Conservation (phyloP, 2,113 vertebrate genomes). For the Spea multiplicata region DNA sequence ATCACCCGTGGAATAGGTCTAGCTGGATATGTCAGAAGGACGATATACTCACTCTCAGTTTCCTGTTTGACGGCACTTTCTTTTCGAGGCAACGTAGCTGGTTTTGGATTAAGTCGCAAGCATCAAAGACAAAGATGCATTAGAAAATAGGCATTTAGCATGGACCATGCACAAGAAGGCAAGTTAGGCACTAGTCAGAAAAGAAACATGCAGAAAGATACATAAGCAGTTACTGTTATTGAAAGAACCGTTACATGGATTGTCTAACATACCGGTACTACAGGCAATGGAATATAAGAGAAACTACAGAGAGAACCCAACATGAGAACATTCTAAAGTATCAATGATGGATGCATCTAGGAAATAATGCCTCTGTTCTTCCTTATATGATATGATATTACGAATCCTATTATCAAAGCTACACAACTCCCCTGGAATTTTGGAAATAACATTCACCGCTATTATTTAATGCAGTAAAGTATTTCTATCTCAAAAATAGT, state of each 20-base stretch:
- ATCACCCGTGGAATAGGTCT: neutral
- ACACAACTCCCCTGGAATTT: no score
- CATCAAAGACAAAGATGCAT: constrained; percentile 99
- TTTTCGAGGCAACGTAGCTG: constrained; percentile 99
- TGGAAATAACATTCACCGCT: no score
- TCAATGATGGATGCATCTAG: constrained; percentile 14
- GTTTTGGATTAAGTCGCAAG: constrained; percentile 95
- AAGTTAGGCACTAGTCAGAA: constrained; percentile 86
- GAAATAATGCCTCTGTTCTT: neutral
- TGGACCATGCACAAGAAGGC: constrained; percentile 81
- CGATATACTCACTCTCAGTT: constrained; percentile 92
- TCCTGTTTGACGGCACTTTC: constrained; percentile 99
- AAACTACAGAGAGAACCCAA: neutral
- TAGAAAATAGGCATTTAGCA: constrained; percentile 90
- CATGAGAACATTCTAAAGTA: constrained; percentile 10
- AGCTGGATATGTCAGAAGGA: neutral
- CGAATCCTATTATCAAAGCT: no score
- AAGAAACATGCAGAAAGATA: constrained; percentile 79
- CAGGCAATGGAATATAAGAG: constrained; percentile 2
- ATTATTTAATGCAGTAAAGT: no score
- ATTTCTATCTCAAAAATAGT: no score
- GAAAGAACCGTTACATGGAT: constrained; percentile 53
- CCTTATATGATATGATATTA: no score
- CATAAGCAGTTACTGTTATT: constrained; percentile 64
- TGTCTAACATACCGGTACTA: constrained; percentile 28